Evolutionary conservation across 1,140 invertebrate species (phyloP).

Genomic region (Sycobia sp.): DNA sequence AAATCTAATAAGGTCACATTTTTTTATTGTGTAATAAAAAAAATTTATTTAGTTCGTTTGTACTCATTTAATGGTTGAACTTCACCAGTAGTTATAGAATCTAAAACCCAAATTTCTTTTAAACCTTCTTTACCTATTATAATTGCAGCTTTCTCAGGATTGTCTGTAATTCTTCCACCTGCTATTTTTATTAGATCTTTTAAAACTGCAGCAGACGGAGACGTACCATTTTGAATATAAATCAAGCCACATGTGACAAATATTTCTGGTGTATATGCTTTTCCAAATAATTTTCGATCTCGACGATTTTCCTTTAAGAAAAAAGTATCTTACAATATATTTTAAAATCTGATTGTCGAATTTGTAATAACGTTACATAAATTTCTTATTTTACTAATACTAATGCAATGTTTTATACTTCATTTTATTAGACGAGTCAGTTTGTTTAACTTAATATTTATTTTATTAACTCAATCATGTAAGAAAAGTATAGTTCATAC

Average conservation of each 20-base stretch:
- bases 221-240: constrained; percentile 48
- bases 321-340: too few species aligned
- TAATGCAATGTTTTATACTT: too few species aligned
- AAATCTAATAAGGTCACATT: too few species aligned
- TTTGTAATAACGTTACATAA: too few species aligned
- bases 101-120: constrained; percentile 55
- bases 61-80: constrained; percentile 48
- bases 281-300: constrained; percentile 54
- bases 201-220: constrained; percentile 43
- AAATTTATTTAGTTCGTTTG: constrained; percentile 29
- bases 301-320: constrained; percentile 51
- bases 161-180: constrained; percentile 51
- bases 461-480: too few species aligned
- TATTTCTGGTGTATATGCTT: constrained; percentile 51
- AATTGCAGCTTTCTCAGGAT: constrained; percentile 46
- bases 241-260: constrained; percentile 54
- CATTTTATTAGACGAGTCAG: too few species aligned
- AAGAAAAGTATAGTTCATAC: too few species aligned
- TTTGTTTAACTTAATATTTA: too few species aligned
- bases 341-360: too few species aligned
- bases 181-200: constrained; percentile 56
- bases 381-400: too few species aligned
- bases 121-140: constrained; percentile 47
- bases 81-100: constrained; percentile 56
- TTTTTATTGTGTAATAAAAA: too few species aligned